Evolutionary conservation across 2,113 vertebrate species (phyloP).

Genomic region (Pseudopipra pipra): DNA sequence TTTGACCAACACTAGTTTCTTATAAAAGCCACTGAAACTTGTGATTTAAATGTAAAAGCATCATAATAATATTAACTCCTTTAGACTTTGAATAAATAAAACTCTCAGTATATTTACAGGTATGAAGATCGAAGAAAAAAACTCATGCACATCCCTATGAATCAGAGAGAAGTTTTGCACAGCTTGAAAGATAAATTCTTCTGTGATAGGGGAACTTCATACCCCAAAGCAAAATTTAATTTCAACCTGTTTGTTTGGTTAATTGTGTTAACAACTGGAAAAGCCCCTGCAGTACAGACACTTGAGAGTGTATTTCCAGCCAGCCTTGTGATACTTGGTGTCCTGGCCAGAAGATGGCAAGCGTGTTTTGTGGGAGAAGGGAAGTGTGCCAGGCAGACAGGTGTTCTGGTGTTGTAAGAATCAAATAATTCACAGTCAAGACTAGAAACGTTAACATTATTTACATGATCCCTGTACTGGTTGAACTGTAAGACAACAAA

Average conservation of each 20-base stretch:
- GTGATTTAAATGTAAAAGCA: not conserved
- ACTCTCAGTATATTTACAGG: not conserved
- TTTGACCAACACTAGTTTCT: not conserved
- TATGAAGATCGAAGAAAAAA: not conserved
- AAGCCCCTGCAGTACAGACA: not conserved
- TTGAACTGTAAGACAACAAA: not conserved
- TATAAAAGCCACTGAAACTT: not conserved
- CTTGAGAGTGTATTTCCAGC: not conserved
- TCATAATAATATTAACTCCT: not conserved
- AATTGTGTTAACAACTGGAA: not conserved
- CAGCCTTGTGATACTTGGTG: not conserved
- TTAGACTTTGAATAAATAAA: not conserved
- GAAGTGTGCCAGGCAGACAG: not conserved
- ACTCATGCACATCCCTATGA: not conserved
- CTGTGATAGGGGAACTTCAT: not conserved
- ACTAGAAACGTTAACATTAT: not conserved
- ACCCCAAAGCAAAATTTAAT: not conserved
- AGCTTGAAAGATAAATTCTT: not conserved
- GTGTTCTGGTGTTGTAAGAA: not conserved
- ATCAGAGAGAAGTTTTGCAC: not conserved
- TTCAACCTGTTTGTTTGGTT: not conserved
- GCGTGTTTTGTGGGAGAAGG: conserved; percentile 24
- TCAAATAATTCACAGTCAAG: not conserved
- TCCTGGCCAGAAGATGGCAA: conserved; percentile 66
- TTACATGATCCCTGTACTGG: not conserved